phyloP scores from a whole-genome alignment of 37 sponge, comb jelly and placozoan species.

The Diacarnus erythraeanus region DNA sequence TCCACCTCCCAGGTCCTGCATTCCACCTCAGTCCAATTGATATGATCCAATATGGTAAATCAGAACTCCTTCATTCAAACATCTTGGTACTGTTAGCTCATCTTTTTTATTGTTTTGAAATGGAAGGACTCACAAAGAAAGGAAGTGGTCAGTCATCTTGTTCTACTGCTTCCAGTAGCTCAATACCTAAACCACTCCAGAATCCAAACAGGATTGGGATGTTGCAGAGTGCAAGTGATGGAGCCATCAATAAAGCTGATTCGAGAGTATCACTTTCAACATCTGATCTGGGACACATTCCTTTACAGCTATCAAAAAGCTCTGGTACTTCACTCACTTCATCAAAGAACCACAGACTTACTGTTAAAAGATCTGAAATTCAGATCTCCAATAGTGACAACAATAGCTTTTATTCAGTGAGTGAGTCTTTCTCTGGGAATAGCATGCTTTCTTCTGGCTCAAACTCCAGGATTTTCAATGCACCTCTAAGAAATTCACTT shows the following conservation, averaged over 20 bases:
- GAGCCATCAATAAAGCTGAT: background rate
- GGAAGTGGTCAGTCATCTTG: background rate
- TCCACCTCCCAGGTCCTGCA: conserved; percentile 20
- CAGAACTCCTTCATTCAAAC: conserved; percentile 28
- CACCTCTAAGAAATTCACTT: conserved; percentile 22
- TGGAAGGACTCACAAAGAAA: background rate
- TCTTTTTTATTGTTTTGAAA: conserved; percentile 41
- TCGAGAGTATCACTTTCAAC: background rate
- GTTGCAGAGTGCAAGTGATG: background rate
- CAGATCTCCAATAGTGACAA: too few relatives aligned
- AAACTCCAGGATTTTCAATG: conserved; percentile 7
- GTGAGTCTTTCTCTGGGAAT: too few relatives aligned
- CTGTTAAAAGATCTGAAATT: too few relatives aligned
- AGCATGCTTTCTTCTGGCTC: background rate
- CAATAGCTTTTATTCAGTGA: too few relatives aligned
- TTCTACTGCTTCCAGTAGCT: background rate
- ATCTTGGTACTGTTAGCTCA: conserved; percentile 35
- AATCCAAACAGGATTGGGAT: background rate
- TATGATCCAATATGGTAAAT: background rate
- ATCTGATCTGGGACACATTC: background rate
- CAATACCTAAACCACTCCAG: background rate
- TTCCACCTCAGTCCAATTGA: conserved; percentile 43
- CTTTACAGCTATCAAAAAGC: background rate
- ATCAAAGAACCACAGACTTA: background rate
- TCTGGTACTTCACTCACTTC: background rate